These are phyloP conservation scores for Phallusia fumigata DNA, from an alignment of 23 tunicate genomes.

Conservation along the genomic window DNA sequence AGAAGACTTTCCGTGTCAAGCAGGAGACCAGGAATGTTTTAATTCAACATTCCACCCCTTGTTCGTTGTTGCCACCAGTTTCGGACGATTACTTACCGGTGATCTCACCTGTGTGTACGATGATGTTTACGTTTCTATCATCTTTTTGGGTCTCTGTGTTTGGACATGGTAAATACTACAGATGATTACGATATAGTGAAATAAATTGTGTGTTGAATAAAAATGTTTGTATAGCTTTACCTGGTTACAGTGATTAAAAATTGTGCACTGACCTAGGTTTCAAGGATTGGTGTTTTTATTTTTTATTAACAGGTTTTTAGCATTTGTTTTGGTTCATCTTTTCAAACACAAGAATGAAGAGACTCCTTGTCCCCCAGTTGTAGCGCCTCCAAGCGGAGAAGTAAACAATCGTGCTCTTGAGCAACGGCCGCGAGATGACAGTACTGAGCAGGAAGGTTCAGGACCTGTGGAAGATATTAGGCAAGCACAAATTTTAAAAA, in stretches of 20 bases:
- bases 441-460: background rate
- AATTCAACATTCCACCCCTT: background rate
- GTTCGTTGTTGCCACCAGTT: slow-evolving; percentile 16
- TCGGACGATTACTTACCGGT: slow-evolving; percentile 31
- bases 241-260: too few species aligned
- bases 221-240: background rate
- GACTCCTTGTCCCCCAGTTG: background rate
- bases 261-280: background rate
- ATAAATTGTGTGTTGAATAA: background rate
- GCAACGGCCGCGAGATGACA: background rate
- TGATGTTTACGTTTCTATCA: slow-evolving; percentile 16
- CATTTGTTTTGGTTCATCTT: background rate
- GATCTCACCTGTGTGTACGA: slow-evolving; percentile 28
- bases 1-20: background rate
- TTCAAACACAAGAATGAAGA: background rate
- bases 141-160: slow-evolving; percentile 30
- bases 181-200: background rate
- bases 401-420: background rate
- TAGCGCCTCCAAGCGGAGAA: background rate
- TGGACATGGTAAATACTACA: slow-evolving; percentile 37
- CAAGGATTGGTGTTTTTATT: background rate
- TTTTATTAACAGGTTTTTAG: background rate
- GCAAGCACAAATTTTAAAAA: background rate
- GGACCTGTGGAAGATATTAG: background rate
- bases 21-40: slow-evolving; percentile 9